Evolutionary conservation across 2,888 invertebrate genomes (phyloP), one percentile per base, ranked within the genome.

Genomic region (Isotomurus palustris): DNA sequence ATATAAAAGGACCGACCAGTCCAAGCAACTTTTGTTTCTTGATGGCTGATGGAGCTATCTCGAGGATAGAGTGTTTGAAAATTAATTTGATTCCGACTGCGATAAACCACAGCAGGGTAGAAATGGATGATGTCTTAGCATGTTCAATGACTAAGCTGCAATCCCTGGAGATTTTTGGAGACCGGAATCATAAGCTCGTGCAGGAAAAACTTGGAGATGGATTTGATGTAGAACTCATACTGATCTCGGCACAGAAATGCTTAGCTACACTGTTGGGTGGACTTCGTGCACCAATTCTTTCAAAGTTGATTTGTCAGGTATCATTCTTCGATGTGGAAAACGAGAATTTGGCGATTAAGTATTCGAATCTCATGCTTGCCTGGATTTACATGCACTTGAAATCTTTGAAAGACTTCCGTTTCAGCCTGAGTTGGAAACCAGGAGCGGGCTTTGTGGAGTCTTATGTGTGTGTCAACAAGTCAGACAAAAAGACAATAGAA

Each of bases 261-360:
- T 28, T 54, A 22, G 22, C 47, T 1, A 19, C 38, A 3, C 19
- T 54, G 3, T 21, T 54, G 25, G 45, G 28, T 29, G 54, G 54
- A 48, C 24, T 47, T 17, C 38, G n/a, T 3, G 38, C 54, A 12
- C 47, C 47, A 10, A 10, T 5, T 12, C 21, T 54, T 19, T 38
- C 45, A 21, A 47, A 24, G n/a, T 28, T 54, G 22, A 32, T 36
- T 3, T 47, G 47, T 40, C 47, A 47, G 28, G 40, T 54, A 3
- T 48, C 47, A 21, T 48, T 54, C 29, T 54, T 54, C 28, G 45
- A 54, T 48, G 25, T 47, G 21, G 54, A 54, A 21, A 28, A 36
- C 12, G 54, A 54, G 22, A 48, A 54, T 4, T 5, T 54, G 2
- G 54, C 54, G 6, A 19, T 40, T 1, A 28, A 47, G 28, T 54